Conservation (phyloP, 2,113 vertebrate species). For the Trichomycterus rosablanca region DNA sequence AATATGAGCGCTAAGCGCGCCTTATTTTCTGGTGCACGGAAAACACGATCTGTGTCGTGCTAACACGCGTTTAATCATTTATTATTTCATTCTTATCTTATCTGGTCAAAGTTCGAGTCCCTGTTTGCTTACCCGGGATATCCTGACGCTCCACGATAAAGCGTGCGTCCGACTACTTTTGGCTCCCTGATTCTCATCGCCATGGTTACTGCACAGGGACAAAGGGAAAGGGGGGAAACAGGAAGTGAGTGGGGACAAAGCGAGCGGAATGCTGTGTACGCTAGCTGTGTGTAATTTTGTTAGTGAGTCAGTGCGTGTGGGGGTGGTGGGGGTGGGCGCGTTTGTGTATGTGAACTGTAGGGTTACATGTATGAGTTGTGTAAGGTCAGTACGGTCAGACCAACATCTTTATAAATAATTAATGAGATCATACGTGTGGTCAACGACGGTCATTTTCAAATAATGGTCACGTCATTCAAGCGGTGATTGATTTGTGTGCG, state of each 20-base stretch:
- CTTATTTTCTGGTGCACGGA: slow-evolving; percentile 21
- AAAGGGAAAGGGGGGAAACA: slow-evolving; percentile 11
- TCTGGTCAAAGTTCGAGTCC: slow-evolving; percentile 9
- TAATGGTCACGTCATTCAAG: too few relatives aligned
- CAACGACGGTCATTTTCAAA: too few relatives aligned
- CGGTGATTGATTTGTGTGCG: too few relatives aligned
- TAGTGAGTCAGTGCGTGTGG: slow-evolving; percentile 17
- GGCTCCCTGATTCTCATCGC: slow-evolving; percentile 48
- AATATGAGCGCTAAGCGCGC: slow-evolving; percentile 35
- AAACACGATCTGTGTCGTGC: background rate
- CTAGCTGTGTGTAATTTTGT: slow-evolving; percentile 37
- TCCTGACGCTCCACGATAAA: slow-evolving; percentile 34
- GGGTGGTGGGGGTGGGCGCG: background rate
- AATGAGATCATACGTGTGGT: too few relatives aligned
- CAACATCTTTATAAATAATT: background rate
- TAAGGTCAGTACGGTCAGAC: background rate
- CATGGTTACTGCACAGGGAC: slow-evolving; percentile 35
- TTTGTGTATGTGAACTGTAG: background rate
- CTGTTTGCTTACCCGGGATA: slow-evolving; percentile 19
- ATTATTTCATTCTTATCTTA: background rate
- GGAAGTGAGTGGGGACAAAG: slow-evolving; percentile 26
- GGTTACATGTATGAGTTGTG: background rate
- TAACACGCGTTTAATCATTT: background rate
- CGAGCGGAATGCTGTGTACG: slow-evolving; percentile 34
- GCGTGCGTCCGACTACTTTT: slow-evolving; percentile 44